Evolutionary conservation across 2,888 invertebrate species (phyloP), one percentile per base, ranked within the genome.

Genomic region (Chromoteleia sp.): DNA sequence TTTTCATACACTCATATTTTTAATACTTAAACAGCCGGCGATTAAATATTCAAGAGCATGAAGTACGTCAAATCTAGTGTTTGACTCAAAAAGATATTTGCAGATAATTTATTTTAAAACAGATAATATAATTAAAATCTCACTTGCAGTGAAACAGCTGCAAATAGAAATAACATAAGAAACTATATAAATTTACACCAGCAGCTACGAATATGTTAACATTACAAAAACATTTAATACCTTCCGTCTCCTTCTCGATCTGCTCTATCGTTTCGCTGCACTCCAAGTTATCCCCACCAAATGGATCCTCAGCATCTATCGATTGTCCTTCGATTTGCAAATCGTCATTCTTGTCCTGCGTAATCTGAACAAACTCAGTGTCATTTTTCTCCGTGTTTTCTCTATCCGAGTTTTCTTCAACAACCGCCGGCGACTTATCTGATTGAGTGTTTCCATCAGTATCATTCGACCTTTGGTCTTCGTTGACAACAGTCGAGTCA

Each of bases 331-430:
- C 92, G 21, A 88, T 88, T 29, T 89, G 89, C 0, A 85, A 82
- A 59, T 91, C 91, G 39, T 89, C 91, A 10, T 88, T 85, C 43
- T 91, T 90, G 48, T 85, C 85, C 63, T 91, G 91, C 8, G 87
- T 85, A 39, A 91, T 88, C 67, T 91, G 91, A 14, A 91, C 87
- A 81, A 91, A 91, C 74, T 92, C 91, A 7, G 92, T 91, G n/a
- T 90, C 63, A 15, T 52, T 78, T 48, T 82, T 74, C 14, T 77
- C 74, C 0, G 15, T 10, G 25, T 12, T 50, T 3, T 63, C 73
- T 10, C 19, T 52, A 36, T 73, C 76, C 10, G 56, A 71, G 17
- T n/a, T 61, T 59, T 77, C 76, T 19, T 80, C 80, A 1, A 14
- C 45, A 45, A 21, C 7, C 15, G 7, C 17, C 0, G 58, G 45